A percentile compares a stretch with the other conserved stretches of the same genome.
phyloP scores from a whole-genome alignment of 2,113 vertebrate species.

The Mustelus asterias region DNA sequence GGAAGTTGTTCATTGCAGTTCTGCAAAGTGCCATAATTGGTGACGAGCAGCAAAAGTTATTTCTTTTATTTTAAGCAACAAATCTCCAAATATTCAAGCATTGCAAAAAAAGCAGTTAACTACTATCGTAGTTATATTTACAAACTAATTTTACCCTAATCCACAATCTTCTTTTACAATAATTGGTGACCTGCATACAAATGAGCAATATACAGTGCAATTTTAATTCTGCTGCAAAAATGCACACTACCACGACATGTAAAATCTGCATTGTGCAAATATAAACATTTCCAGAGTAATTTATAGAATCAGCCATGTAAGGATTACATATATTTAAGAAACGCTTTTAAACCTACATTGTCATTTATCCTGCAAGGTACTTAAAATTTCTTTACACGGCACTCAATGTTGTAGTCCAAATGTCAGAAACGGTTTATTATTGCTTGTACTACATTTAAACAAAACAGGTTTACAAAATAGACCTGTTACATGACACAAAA shows the following conservation, averaged over 20 bases:
- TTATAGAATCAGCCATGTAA: background rate
- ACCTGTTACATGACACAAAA: background rate
- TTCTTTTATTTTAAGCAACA: background rate
- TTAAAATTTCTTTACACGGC: background rate
- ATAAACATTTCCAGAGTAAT: background rate
- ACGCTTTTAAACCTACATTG: background rate
- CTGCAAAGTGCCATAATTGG: constrained; percentile 24
- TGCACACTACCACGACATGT: background rate
- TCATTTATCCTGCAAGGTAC: background rate
- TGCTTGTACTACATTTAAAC: background rate
- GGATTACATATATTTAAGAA: constrained; percentile 6
- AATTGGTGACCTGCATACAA: background rate
- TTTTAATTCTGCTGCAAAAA: constrained; percentile 1
- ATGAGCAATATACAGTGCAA: background rate
- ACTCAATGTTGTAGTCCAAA: background rate
- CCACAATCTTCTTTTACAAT: background rate
- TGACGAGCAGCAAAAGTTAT: constrained; percentile 1
- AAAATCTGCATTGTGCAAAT: background rate
- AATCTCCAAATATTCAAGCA: constrained; percentile 7
- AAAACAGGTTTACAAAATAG: background rate
- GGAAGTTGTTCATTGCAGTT: constrained; percentile 11
- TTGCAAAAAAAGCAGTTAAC: constrained; percentile 11
- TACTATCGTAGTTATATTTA: background rate
- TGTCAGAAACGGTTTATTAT: background rate
- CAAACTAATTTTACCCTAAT: background rate